Evolutionary conservation across 2,113 vertebrate species (phyloP), one percentile per base, ranked within the genome.

Genomic region (Lampris incognitus): DNA sequence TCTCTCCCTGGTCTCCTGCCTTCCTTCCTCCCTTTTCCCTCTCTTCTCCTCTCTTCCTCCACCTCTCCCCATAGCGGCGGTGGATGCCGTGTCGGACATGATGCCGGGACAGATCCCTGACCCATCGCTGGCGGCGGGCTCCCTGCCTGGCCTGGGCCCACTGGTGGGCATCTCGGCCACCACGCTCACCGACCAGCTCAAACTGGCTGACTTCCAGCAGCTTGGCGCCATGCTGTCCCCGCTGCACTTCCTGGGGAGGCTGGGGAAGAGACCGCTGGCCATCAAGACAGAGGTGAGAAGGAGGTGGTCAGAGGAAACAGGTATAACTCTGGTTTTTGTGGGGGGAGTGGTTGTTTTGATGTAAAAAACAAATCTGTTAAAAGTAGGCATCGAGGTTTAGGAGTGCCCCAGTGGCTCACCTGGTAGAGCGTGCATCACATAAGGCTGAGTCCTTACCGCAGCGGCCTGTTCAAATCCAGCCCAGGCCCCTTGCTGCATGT

Each of bases 81-180:
- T 75, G 87, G 89, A 68, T 78, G 89, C 79, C 85, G 85, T 69
- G 90, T 74, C 87, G 96, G 96, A 95, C 94, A 98, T 98, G 97
- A 98, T 98, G 97, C 97, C 97, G 82, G 97, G 97, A 92, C 97
- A 98, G 95, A 97, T 98, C 72, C 97, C 96, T 79, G 97, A 98
- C 94, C 97, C 96, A 85, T 95, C 96, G 2, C 89, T 98, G 93
- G 95, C 96, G 42, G 95, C 97, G 0, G 97, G 96, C 11, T 95
- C 97, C 7, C 94, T 98, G 92, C 97, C 97, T 62, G 95, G 96
- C 86, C 94, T 99, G 0, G 95, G 97, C 70, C 96, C 95, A 40
- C 85, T 98, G 90, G 96, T 95, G 46, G 97, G 96, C 67, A 95
- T 98, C 86, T 95, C 97, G 36, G 92, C 95, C 93, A 95, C 97